phyloP scores from a whole-genome alignment of 2,113 vertebrate genomes.

The Notiomystis cincta region DNA sequence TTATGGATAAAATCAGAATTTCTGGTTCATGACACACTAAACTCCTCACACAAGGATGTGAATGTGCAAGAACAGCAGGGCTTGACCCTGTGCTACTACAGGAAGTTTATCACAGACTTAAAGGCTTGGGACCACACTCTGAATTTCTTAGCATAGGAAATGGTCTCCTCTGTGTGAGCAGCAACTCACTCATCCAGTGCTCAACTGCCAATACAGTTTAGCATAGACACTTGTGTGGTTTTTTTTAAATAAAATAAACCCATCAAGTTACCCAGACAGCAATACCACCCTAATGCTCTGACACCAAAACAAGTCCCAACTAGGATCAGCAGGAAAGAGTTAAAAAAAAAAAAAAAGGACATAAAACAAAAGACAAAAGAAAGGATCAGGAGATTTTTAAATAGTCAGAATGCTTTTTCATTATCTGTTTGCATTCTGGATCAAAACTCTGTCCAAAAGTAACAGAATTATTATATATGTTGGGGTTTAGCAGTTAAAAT shows the following conservation, averaged over 20 bases:
- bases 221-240: neutral
- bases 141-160: neutral
- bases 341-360: neutral
- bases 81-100: neutral
- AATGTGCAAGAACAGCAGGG: neutral
- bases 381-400: neutral
- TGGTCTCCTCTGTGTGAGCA: fast-evolving
- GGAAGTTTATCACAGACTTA: neutral
- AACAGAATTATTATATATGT: neutral
- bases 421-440: neutral
- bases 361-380: neutral
- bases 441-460: neutral
- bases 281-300: neutral
- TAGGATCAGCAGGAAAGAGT: neutral
- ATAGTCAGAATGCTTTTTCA: neutral
- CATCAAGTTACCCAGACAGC: neutral
- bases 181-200: neutral
- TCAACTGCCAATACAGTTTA: neutral
- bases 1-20: neutral
- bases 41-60: fast-evolving
- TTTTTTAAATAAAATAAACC: neutral
- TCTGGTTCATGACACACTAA: neutral
- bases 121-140: neutral
- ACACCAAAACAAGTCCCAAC: neutral
- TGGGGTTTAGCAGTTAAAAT: neutral